A percentile compares a stretch with the other conserved stretches of the same genome.
Conservation (phyloP, 2,888 invertebrate genomes). For the Adela reaumurella region DNA sequence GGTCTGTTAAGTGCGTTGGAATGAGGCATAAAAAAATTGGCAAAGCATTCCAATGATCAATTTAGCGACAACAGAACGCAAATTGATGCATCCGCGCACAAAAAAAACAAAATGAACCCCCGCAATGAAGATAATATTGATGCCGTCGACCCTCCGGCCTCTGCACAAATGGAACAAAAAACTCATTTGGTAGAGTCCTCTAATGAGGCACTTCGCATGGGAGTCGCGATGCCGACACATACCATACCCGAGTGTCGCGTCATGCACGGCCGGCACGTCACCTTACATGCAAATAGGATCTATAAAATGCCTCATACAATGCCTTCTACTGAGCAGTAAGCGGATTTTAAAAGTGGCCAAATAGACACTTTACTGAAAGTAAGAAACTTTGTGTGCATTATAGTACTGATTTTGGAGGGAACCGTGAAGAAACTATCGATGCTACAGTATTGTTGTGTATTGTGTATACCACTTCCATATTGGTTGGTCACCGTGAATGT, state of each 20-base stretch:
- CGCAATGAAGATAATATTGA: not conserved
- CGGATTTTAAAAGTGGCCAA: no score
- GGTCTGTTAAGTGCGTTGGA: no score
- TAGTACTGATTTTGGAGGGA: no score
- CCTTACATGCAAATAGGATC: not conserved
- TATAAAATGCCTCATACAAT: no score
- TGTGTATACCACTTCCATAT: no score
- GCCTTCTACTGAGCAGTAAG: no score
- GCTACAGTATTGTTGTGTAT: no score
- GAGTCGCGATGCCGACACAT: not conserved
- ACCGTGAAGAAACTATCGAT: no score
- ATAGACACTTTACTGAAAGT: no score
- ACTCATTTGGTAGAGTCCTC: not conserved
- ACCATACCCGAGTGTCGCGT: not conserved
- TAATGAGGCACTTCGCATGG: not conserved
- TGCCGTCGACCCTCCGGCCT: not conserved
- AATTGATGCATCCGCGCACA: not conserved
- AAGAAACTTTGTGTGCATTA: no score
- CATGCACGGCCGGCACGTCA: not conserved
- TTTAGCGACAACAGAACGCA: not conserved
- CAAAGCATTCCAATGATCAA: not conserved
- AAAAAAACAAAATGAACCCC: not conserved
- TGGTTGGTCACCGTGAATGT: no score
- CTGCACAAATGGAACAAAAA: not conserved
- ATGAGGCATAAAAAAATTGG: no score